phyloP scores from a whole-genome alignment of 1,140 invertebrate species.

The Laupala kohalensis region DNA sequence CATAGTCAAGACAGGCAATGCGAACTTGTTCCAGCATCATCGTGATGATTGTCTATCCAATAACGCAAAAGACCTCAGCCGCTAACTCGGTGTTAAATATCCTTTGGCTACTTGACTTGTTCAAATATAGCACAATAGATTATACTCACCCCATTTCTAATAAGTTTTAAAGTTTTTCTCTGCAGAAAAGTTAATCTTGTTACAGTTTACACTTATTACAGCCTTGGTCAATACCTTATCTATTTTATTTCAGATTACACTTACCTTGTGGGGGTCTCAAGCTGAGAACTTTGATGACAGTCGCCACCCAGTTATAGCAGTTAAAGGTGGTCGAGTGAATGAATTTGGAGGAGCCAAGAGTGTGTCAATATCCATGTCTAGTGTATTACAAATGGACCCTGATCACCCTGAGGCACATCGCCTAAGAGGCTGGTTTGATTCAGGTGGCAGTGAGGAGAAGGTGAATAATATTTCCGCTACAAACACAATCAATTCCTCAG shows the following conservation, averaged over 20 bases:
- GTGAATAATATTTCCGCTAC: conserved; percentile 45
- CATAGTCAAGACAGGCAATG: too few relatives aligned
- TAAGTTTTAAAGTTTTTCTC: too few relatives aligned
- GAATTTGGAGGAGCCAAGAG: conserved; percentile 61
- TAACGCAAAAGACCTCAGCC: too few relatives aligned
- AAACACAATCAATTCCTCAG: conserved; percentile 19
- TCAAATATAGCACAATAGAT: too few relatives aligned
- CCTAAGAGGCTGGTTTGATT: conserved; percentile 82
- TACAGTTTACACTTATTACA: too few relatives aligned
- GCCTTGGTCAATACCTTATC: too few relatives aligned
- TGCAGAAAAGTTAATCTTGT: too few relatives aligned
- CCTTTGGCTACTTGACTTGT: too few relatives aligned
- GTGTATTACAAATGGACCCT: conserved; percentile 66
- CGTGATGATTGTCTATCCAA: too few relatives aligned
- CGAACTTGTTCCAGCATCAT: too few relatives aligned
- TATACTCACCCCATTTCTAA: too few relatives aligned
- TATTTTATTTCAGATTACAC: conserved; percentile 34
- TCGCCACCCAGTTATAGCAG: conserved; percentile 63
- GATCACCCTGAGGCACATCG: conserved; percentile 76
- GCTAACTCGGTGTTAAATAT: too few relatives aligned
- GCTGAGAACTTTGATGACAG: conserved; percentile 73
- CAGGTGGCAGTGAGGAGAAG: conserved; percentile 47
- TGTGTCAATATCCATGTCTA: conserved; percentile 40
- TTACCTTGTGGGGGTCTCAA: conserved; percentile 66
- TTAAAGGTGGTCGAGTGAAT: conserved; percentile 61